These are phyloP conservation scores for Lymantria monacha DNA, from an alignment of 2,888 invertebrate species.

Conservation along the genomic window DNA sequence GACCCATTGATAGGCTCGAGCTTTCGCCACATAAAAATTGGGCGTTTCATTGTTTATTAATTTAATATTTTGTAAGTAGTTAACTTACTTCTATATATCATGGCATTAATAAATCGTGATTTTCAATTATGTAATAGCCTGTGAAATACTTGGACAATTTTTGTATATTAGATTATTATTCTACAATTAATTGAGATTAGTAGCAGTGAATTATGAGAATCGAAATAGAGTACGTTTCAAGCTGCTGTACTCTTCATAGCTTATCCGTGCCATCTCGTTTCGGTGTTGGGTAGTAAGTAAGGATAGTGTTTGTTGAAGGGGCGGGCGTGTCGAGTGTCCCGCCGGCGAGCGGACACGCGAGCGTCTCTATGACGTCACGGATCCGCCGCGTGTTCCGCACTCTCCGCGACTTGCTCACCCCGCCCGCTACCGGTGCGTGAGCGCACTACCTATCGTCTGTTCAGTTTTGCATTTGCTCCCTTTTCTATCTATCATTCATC, in stretches of 20 bases:
- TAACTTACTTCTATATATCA: too few species aligned
- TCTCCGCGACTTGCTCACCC: conserved; percentile 53
- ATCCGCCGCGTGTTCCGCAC: conserved; percentile 68
- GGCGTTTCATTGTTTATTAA: too few species aligned
- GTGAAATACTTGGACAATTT: too few species aligned
- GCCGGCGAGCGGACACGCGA: conserved; percentile 28
- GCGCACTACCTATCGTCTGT: conserved; percentile 29
- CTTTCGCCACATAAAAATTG: too few species aligned
- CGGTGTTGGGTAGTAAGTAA: conserved; percentile 37
- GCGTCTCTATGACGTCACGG: conserved; percentile 56
- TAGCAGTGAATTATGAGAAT: too few species aligned
- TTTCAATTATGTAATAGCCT: too few species aligned
- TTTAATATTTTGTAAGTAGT: too few species aligned
- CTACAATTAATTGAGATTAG: too few species aligned
- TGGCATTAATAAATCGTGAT: too few species aligned
- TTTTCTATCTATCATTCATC: background rate
- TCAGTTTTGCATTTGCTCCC: background rate
- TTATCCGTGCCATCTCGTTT: background rate
- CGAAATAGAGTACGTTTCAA: too few species aligned
- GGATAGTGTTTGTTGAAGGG: conserved; percentile 61
- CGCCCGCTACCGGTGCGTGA: conserved; percentile 56
- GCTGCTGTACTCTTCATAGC: background rate
- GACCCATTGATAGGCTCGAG: too few species aligned
- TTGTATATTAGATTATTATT: too few species aligned
- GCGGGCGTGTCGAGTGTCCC: conserved; percentile 22